These are phyloP conservation scores for Cranoglanis bouderius DNA, from an alignment of 2,113 vertebrate genomes.

Conservation along the genomic window DNA sequence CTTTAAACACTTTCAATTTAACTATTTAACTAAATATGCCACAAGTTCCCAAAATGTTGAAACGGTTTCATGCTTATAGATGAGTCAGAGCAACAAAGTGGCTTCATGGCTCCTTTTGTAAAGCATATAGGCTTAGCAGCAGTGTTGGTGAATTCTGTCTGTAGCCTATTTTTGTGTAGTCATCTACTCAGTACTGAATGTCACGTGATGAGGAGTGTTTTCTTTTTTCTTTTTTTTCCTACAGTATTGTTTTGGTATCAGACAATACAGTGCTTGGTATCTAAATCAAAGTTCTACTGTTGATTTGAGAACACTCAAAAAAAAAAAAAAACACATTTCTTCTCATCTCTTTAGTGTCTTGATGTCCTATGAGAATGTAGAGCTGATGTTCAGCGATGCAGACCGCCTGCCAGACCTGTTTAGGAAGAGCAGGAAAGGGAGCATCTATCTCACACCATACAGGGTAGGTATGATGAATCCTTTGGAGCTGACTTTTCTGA, in stretches of 20 bases:
- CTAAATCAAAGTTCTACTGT: background rate
- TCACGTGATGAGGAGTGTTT: background rate
- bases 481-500: background rate
- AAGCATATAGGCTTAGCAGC: background rate
- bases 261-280: background rate
- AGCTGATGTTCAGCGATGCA: constrained; percentile 87
- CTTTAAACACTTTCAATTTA: background rate
- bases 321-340: background rate
- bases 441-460: constrained; percentile 91
- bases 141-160: background rate
- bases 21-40: background rate
- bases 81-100: background rate
- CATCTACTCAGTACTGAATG: background rate
- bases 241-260: background rate
- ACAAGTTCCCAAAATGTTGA: background rate
- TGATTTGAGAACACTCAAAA: background rate
- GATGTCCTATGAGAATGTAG: constrained; percentile 91
- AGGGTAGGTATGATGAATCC: constrained; percentile 75
- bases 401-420: constrained; percentile 87
- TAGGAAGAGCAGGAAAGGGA: constrained; percentile 93
- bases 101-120: background rate
- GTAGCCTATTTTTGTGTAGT: background rate
- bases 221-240: background rate
- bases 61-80: background rate
- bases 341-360: constrained; percentile 66